Evolutionary conservation across 2,888 invertebrate genomes (phyloP).

Genomic region (Pherbina coryleti): DNA sequence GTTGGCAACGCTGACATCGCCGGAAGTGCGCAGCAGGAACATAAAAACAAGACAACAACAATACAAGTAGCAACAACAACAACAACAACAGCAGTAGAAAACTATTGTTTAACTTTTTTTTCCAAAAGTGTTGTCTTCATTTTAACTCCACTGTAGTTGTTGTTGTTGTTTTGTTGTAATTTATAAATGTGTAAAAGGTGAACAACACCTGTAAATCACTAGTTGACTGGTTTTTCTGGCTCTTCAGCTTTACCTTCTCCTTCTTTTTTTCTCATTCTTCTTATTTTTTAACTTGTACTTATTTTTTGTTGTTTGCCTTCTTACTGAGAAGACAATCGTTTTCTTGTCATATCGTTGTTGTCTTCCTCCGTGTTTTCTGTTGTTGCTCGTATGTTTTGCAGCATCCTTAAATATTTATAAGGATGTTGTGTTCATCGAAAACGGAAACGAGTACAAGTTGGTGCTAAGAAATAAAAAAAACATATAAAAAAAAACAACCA

Average conservation of each 20-base stretch:
- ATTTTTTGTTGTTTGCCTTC: neutral
- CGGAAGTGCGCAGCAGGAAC: neutral
- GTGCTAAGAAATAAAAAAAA: neutral
- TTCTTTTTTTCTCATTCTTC: neutral
- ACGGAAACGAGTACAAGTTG: constrained; percentile 9
- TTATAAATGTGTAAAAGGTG: constrained; percentile 43
- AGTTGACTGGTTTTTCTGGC: constrained; percentile 35
- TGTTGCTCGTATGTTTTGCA: constrained; percentile 18
- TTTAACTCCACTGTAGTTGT: neutral
- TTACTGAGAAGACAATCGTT: constrained; percentile 32
- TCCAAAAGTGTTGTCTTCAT: neutral
- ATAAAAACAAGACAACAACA: neutral
- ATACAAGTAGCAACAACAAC: neutral
- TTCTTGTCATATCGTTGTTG: constrained; percentile 12
- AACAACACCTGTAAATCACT: constrained; percentile 46
- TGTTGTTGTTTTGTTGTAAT: constrained; percentile 22
- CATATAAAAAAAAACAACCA: neutral
- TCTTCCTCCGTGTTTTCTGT: neutral
- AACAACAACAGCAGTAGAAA: constrained; percentile 10
- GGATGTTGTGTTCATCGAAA: constrained; percentile 26
- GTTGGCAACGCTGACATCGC: constrained; percentile 15
- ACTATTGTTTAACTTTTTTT: constrained; percentile 21
- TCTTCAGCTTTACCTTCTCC: neutral
- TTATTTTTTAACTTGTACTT: neutral
- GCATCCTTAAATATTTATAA: constrained; percentile 37